A percentile compares a stretch with the other conserved stretches of the same genome.
Conservation (phyloP, 2,797 vertebrate genomes). For the Prunella strophiata region DNA sequence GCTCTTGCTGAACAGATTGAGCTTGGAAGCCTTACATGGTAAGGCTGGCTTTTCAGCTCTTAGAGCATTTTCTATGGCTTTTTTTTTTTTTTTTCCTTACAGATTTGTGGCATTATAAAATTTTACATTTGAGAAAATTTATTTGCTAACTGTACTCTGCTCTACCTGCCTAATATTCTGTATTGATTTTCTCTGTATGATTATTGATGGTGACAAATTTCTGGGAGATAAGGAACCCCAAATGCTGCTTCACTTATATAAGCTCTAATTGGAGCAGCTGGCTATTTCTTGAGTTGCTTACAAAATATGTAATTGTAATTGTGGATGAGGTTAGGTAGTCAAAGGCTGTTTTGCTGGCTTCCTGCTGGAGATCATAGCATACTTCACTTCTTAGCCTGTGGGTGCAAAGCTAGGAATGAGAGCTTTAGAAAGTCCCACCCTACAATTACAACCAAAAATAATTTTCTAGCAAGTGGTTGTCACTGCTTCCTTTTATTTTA, state of each 20-base stretch:
- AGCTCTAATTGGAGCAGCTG: neutral
- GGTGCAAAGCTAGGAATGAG: neutral
- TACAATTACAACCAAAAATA: slow-evolving; percentile 1
- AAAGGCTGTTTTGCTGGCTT: neutral
- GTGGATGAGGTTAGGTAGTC: neutral
- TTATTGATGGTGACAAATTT: neutral
- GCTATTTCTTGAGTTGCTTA: neutral
- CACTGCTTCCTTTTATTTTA: neutral
- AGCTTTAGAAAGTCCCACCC: neutral
- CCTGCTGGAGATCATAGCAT: neutral
- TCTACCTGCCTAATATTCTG: neutral
- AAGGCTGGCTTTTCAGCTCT: neutral
- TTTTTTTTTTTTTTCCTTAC: neutral
- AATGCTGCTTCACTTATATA: neutral
- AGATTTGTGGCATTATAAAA: neutral
- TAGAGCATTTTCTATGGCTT: neutral
- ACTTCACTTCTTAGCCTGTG: neutral
- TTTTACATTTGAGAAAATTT: neutral
- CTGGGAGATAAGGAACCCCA: neutral
- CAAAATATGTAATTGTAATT: neutral
- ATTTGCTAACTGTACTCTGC: neutral
- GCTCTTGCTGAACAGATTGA: neutral
- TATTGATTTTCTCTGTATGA: neutral
- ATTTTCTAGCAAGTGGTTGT: neutral
- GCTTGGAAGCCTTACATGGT: neutral